Base-by-base conservation (phyloP, 2,888 invertebrate genomes). In the Brenthis ino region DNA sequence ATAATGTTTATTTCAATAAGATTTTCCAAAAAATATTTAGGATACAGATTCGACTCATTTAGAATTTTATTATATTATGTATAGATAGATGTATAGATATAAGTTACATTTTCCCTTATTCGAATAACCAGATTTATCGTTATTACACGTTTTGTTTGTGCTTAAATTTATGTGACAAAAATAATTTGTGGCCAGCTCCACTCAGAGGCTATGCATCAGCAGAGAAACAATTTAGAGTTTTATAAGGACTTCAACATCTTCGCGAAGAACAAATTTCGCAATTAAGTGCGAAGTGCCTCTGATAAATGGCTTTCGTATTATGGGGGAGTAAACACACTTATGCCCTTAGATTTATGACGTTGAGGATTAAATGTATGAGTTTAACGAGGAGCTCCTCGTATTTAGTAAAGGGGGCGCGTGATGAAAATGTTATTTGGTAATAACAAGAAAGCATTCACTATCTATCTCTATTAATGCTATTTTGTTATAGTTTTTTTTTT, bases 251-350 rank as follows among this genome's bases (percentile, higher is more conserved):
- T 65, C 55, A 67, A 57, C 71, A 57, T 71, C 69, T 67, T 57
- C 47, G 47, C 57, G 68, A 67, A 66, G 66, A 71, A 75, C 69
- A 70, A 76, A 75, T 74, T 74, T 73, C 68, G 74, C 71, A 74
- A 76, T 76, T 76, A 76, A 76, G 61, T 68, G 67, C 68, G 67
- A 73, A 73, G 72, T 70, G 65, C 55, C 50, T 6, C 61, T 73
- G 74, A 76, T 74, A 73, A 75, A 76, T 75, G 70, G 68, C 64
- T 63, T 63, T 56, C 61, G 53, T 70, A 73, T 69, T 65, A 70
- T 65, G 69, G 68, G 69, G 66, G 68, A 64, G 69, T 70, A 71
- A 66, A 69, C 64, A 73, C 70, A 68, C 68, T 58, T 57, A 28
- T 28, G 61, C 48, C 67, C 6, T 50, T 63, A 56, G 28, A 51